Conservation (phyloP, 2,888 invertebrate species). For the Athalia cordata region DNA sequence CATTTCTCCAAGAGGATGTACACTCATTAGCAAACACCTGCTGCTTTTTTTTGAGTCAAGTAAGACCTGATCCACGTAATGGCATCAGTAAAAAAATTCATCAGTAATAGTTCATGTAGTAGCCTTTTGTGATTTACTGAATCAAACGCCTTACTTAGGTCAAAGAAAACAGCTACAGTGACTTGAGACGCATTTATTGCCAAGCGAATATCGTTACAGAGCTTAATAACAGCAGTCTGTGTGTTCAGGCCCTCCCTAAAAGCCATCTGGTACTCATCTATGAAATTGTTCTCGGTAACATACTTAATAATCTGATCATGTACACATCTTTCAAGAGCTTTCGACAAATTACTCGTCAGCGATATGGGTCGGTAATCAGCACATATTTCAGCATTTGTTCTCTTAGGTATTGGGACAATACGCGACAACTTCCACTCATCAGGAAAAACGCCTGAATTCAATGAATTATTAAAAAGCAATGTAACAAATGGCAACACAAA, state of each 20-base stretch:
- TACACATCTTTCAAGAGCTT: background rate
- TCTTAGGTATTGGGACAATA: background rate
- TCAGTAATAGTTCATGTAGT: background rate
- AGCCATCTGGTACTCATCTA: background rate
- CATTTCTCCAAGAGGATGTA: background rate
- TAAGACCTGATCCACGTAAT: constrained; percentile 11
- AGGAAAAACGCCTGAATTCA: background rate
- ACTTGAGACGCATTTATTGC: background rate
- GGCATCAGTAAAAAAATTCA: background rate
- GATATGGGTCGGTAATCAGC: constrained; percentile 5
- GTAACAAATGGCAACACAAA: background rate
- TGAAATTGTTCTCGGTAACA: background rate
- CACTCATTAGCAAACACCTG: background rate
- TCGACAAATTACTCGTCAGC: background rate
- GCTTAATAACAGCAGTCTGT: constrained; percentile 9
- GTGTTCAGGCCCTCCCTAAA: background rate
- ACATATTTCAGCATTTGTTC: background rate
- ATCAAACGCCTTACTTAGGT: constrained; percentile 17
- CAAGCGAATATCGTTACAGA: constrained; percentile 1
- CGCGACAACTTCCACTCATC: background rate
- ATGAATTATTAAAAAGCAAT: background rate
- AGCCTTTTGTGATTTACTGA: background rate
- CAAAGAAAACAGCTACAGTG: no score
- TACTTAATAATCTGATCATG: background rate
- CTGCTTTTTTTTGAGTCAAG: background rate